Base-by-base conservation (phyloP, 1,140 invertebrate species). In the Heterodera schachtii region DNA sequence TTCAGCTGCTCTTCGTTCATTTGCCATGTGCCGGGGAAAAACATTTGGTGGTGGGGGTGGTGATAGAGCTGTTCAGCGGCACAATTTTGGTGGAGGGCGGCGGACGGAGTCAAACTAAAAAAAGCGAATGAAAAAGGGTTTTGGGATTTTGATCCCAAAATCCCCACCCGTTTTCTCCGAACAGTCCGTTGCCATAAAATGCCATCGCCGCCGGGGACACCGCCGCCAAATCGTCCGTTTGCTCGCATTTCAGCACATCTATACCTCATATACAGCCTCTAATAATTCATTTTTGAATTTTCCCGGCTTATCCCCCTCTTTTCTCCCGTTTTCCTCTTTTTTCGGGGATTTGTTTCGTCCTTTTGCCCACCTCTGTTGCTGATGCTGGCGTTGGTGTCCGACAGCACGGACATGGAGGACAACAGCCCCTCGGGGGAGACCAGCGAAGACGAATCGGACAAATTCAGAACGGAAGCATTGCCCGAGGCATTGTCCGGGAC, bases 1-100 rank as follows among this genome's bases (percentile, higher is more conserved):
- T 71, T 71, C n/a, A 71, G 5, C 41, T 71, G 31, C 6, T 71
- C 69, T 11, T 46, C 69, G 44, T 3, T 46, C 1, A 71, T 7
- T 46, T 71, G 69, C 69, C 69, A 71, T 11, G 69, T 19, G 69
- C 69, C 69, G 69, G 69, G 69, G 19, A 71, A 71, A 11, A 71
- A 46, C 69, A 71, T 71, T 43, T 71, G 69, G 0, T 41, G 41
- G 16, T 69, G 67, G 7, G 6, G 67, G 9, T 11, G 44, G 3
- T 71, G 69, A 1, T 71, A 71, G 6, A 71, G 69, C 41, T 41
- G 69, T 46, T 71, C 41, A 71, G 41, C 9, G 69, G 69, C 69
- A 70, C 67, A 70, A 2, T 5, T 8, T 9, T 19, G 67, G 2
- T 70, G 41, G n/a, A 16, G 67, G 67, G 9, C 67, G 31, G 31